These are phyloP conservation scores for Nyctibius bracteatus DNA, from an alignment of 2,113 vertebrate genomes.

Conservation along the genomic window DNA sequence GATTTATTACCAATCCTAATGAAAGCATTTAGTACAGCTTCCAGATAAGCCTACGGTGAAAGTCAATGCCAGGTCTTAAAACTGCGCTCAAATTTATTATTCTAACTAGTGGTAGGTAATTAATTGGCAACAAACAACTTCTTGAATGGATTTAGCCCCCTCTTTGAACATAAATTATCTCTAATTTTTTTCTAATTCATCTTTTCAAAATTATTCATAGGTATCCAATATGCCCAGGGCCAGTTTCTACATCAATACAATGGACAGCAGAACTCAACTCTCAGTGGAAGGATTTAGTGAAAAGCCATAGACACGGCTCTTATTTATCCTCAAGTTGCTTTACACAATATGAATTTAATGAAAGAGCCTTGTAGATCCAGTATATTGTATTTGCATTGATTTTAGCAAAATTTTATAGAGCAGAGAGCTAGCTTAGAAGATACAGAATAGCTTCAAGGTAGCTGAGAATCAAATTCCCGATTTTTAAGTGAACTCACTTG, in stretches of 20 bases:
- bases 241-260: background rate
- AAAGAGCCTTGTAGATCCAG: background rate
- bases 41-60: background rate
- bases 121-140: conserved; percentile 63
- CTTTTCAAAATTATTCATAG: conserved; percentile 12
- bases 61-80: conserved; percentile 11
- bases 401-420: background rate
- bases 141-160: background rate
- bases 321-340: background rate
- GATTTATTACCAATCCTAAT: background rate
- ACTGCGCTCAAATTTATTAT: conserved; percentile 22
- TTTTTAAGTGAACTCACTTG: background rate
- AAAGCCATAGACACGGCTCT: background rate
- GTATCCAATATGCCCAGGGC: background rate
- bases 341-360: background rate
- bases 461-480: background rate
- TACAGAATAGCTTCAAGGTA: background rate
- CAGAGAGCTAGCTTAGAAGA: background rate
- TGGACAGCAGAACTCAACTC: background rate
- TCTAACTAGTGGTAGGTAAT: conserved; percentile 31
- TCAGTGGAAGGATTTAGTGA: background rate
- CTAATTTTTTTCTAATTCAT: conserved; percentile 24
- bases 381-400: background rate
- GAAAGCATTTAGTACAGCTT: background rate
- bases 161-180: conserved; percentile 9